Base-by-base conservation (phyloP, 2,888 invertebrate species). In the Lasioglossum morio region DNA sequence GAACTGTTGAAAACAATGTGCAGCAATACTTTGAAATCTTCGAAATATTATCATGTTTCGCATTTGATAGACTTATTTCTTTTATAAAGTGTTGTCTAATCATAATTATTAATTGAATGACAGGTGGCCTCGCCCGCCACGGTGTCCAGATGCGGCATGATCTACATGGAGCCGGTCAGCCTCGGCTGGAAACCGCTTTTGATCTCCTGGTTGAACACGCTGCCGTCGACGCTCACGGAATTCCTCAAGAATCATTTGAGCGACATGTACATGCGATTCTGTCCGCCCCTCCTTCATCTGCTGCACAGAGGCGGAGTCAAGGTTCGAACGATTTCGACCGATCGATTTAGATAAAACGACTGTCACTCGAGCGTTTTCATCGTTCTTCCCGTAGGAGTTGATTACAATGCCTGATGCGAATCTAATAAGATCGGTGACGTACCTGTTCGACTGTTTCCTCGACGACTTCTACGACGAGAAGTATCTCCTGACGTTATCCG, bases 141-240 rank as follows among this genome's bases (percentile, higher is more conserved):
- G 23, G 98, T 99, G 2, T 99, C 99, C 0, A 97, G 99, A 57
- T 99, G 99, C 94, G 99, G 99, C 43, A 99, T 99, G 99, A 98
- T 99, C 92, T 99, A 99, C 95, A 96, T 99, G 97, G 99, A 99
- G 94, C 98, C 99, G 0, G 96, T 97, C 72, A 97, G 98, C 0
- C 96, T 99, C 37, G 99, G 99, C 4, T 99, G 99, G 99, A 97
- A 97, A 88, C 98, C 98, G 0, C 95, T 99, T 63, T 94, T 99
- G 63, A 96, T 96, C 74, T 99, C 99, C 0, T 99, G 99, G 98
- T 96, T 99, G 90, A 97, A 98, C 92, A 97, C 97, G 0, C 95
- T 99, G 34, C 98, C 99, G 0, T 93, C 96, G 0, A 95, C 96
- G 0, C 96, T 99, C 74, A 97, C 97, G 89, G 97, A 96, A 19